Percentiles rank a stretch among this genome's conserved stretches.
phyloP scores from a whole-genome alignment of 2,888 invertebrate genomes.

The Argyresthia albistria region DNA sequence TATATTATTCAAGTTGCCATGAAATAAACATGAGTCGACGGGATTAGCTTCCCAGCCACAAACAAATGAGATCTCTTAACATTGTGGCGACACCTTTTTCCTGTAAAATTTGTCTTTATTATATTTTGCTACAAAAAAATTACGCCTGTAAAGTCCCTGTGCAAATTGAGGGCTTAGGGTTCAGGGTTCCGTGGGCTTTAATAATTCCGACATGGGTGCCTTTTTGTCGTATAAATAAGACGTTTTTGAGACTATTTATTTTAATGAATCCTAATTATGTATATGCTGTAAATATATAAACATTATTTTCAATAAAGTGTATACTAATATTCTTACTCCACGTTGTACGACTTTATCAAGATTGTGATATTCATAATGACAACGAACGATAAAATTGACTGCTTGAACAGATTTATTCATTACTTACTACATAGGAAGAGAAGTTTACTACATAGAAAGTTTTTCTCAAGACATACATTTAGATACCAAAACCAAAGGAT shows the following conservation, averaged over 20 bases:
- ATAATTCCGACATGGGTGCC: background rate
- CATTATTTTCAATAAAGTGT: too few relatives aligned
- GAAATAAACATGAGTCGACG: slow-evolving; percentile 36
- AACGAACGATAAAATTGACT: too few relatives aligned
- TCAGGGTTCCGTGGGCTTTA: background rate
- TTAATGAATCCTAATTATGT: too few relatives aligned
- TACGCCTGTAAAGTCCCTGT: background rate
- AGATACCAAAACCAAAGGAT: too few relatives aligned
- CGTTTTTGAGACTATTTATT: too few relatives aligned
- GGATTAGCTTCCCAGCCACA: slow-evolving; percentile 26
- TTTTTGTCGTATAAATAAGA: too few relatives aligned
- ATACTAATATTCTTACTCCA: too few relatives aligned
- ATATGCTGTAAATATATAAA: background rate
- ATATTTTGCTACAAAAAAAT: background rate
- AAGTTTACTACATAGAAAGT: too few relatives aligned
- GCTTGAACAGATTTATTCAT: too few relatives aligned
- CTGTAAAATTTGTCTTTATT: background rate
- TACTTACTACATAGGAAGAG: too few relatives aligned
- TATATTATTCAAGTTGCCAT: slow-evolving; percentile 32
- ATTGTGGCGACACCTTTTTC: background rate
- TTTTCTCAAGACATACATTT: too few relatives aligned
- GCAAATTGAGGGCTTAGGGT: background rate
- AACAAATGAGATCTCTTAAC: background rate
- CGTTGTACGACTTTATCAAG: background rate
- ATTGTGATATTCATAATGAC: too few relatives aligned